Conservation (phyloP, 2,888 invertebrate species). For the Brassicogethes aeneus region DNA sequence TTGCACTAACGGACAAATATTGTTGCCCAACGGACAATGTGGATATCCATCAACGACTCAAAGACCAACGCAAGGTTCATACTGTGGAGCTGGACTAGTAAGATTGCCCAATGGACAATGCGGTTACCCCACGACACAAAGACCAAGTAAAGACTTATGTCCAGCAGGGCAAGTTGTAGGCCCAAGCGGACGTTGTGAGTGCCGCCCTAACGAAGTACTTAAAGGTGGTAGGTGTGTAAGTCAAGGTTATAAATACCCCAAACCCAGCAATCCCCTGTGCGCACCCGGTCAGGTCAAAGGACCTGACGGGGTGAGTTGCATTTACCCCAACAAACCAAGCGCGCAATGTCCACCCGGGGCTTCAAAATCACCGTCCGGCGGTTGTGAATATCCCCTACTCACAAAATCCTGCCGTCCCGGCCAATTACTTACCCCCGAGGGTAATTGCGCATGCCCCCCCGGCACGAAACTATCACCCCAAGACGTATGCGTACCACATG, state of each 20-base stretch:
- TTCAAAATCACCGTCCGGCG: slow-evolving; percentile 5
- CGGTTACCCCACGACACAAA: slow-evolving; percentile 22
- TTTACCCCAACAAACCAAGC: slow-evolving; percentile 3
- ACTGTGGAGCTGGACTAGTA: slow-evolving; percentile 1
- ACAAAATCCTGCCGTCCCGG: slow-evolving; percentile 10
- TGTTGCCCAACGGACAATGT: slow-evolving; percentile 3
- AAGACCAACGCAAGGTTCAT: slow-evolving; percentile 18
- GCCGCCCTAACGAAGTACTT: not conserved
- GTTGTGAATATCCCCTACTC: slow-evolving; percentile 4
- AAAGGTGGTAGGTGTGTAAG: not conserved
- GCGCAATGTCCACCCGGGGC: slow-evolving; percentile 8
- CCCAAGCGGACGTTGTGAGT: not conserved
- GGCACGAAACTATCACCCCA: slow-evolving; percentile 6
- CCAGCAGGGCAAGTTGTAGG: not conserved
- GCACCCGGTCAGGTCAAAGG: not conserved
- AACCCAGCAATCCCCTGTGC: slow-evolving; percentile 3
- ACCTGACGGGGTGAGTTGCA: not conserved
- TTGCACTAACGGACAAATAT: not conserved
- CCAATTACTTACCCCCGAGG: slow-evolving; percentile 12
- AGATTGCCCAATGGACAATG: slow-evolving; percentile 25
- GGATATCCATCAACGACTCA: slow-evolving; percentile 6
- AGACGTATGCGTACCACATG: slow-evolving; percentile 3
- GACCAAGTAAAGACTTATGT: slow-evolving; percentile 1
- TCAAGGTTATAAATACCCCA: not conserved
- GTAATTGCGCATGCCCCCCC: slow-evolving; percentile 13